A percentile compares a stretch with the other conserved stretches of the same genome.
Conservation (phyloP, 2,888 invertebrate genomes). For the Dolomedes plantarius region DNA sequence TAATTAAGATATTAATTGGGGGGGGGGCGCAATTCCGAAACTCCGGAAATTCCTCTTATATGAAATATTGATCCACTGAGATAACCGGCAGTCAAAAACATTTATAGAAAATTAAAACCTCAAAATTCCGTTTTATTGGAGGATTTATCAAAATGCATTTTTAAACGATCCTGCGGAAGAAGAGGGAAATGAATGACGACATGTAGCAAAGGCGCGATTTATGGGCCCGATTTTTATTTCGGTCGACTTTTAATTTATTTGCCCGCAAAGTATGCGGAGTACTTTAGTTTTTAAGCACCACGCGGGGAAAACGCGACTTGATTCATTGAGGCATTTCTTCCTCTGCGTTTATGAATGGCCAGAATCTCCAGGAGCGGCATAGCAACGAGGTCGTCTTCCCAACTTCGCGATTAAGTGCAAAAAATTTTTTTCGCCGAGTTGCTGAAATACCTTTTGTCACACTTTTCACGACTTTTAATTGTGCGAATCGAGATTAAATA, state of each 20-base stretch:
- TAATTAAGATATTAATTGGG: background rate
- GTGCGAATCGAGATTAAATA: conserved; percentile 70
- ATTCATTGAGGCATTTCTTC: conserved; percentile 23
- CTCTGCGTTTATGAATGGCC: conserved; percentile 50
- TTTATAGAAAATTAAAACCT: conserved; percentile 1
- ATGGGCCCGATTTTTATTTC: conserved; percentile 42
- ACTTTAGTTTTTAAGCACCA: conserved; percentile 31
- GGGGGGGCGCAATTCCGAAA: background rate
- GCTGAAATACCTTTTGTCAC: conserved; percentile 68
- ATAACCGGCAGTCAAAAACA: background rate
- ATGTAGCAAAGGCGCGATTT: conserved; percentile 32
- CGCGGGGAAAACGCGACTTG: conserved; percentile 37
- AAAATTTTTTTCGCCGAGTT: conserved; percentile 30
- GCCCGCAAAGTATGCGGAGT: conserved; percentile 44
- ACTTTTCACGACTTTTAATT: conserved; percentile 71
- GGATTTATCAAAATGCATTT: conserved; percentile 51
- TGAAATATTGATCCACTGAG: background rate
- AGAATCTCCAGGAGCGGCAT: background rate
- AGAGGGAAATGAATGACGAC: conserved; percentile 30
- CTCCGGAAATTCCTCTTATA: background rate
- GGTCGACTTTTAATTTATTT: conserved; percentile 65
- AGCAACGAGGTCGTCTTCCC: conserved; percentile 13
- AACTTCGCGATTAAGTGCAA: conserved; percentile 25
- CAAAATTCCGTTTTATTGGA: conserved; percentile 15
- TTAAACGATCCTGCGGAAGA: conserved; percentile 44